Conservation (phyloP, 1,140 invertebrate species). For the Philopotamus ludificatus region DNA sequence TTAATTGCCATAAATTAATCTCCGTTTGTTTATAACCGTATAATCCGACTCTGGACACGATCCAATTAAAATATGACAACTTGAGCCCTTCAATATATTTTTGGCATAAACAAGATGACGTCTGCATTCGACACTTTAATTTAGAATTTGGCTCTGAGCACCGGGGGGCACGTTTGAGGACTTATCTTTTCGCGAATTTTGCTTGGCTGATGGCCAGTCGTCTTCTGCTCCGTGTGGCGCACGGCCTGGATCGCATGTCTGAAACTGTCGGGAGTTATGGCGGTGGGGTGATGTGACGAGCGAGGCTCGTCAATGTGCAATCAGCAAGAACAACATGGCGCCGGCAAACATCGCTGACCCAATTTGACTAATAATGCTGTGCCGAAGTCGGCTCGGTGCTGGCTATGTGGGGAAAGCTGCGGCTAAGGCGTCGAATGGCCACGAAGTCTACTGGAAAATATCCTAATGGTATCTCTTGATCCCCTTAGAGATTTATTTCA, state of each 20-base stretch:
- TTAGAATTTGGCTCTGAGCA: slow-evolving; percentile 35
- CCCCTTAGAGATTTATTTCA: too few relatives aligned
- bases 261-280: not conserved
- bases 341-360: not conserved
- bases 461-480: too few relatives aligned
- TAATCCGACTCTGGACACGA: too few relatives aligned
- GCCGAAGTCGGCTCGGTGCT: not conserved
- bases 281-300: not conserved
- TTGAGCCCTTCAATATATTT: slow-evolving; percentile 19
- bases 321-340: not conserved
- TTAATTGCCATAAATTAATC: too few relatives aligned
- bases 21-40: too few relatives aligned
- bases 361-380: not conserved
- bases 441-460: too few relatives aligned
- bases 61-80: too few relatives aligned
- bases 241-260: not conserved
- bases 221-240: not conserved
- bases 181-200: slow-evolving; percentile 31
- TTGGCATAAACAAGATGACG: slow-evolving; percentile 35
- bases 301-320: not conserved
- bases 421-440: too few relatives aligned
- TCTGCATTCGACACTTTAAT: slow-evolving; percentile 40
- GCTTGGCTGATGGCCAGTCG: slow-evolving; percentile 30
- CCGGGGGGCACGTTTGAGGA: slow-evolving; percentile 11
- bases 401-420: too few relatives aligned